Base-by-base conservation (phyloP, 2,797 vertebrate species). In the Poeciliopsis turneri region DNA sequence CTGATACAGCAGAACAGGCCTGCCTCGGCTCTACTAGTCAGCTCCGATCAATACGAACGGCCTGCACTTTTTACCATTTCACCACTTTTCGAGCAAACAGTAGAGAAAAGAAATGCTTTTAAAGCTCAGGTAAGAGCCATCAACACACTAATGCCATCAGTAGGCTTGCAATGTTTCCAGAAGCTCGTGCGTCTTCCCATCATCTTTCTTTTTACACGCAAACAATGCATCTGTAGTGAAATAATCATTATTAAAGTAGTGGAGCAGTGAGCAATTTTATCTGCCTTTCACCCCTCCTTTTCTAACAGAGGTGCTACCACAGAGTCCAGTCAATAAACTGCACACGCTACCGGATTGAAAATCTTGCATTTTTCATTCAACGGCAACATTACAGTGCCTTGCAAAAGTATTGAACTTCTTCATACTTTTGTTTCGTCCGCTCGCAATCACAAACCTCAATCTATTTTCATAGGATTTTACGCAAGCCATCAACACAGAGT, bases 1-100 rank as follows among this genome's bases (percentile, higher is more conserved):
- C 93, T 93, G 94, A 95, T 93, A 93, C 94, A 94, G 95, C 94
- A 95, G 89, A 96, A 95, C 90, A 79, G 90, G 80, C 74, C 84
- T 83, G 84, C 87, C 87, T 91, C 85, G 89, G 92, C 90, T 85
- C 71, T 86, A 84, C 89, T 75, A 92, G 92, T 87, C 92, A 87
- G 84, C 84, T 88, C 71, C 59, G 88, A 96, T 96, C 95, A 84
- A 96, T 96, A 95, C 74, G 79, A 76, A 45, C 11, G 79, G 76
- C 70, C 87, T 87, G 87, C 78, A 85, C 93, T 91, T 92, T 91
- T 84, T 82, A 87, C 90, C 86, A 81, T 89, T 91, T 87, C 30
- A 87, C 87, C 84, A 87, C 92, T 91, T 92, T 91, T 92, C 86
- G 84, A 86, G 87, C 92, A 93, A 92, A 94, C 93, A 93, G 85